Percentiles rank a stretch among this genome's conserved stretches.
Conservation (phyloP, 1,140 invertebrate species). For the Rhizoglyphus robini region DNA sequence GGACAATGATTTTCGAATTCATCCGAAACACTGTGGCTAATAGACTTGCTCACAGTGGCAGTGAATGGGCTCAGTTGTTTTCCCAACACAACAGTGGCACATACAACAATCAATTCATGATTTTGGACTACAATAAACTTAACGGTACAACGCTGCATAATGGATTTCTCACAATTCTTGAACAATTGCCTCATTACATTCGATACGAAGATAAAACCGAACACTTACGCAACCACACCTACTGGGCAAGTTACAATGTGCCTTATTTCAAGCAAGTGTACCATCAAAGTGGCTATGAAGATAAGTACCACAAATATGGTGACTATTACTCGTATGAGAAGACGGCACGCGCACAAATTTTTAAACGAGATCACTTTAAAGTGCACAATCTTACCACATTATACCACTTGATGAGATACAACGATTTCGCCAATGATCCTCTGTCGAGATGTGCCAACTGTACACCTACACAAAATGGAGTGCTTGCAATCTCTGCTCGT, state of each 20-base stretch:
- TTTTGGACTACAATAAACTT: conserved; percentile 48
- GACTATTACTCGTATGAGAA: conserved; percentile 43
- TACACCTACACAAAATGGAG: conserved; percentile 22
- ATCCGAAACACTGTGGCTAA: conserved; percentile 72
- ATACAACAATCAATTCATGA: conserved; percentile 75
- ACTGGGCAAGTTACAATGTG: conserved; percentile 64
- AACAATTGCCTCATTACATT: conserved; percentile 59
- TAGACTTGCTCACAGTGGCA: conserved; percentile 53
- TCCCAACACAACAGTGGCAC: conserved; percentile 57
- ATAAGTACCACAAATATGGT: conserved; percentile 46
- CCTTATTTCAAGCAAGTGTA: conserved; percentile 54
- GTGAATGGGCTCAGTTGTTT: conserved; percentile 52
- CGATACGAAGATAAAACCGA: conserved; percentile 49
- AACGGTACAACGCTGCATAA: too few relatives aligned
- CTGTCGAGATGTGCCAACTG: conserved; percentile 22
- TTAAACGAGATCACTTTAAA: conserved; percentile 31
- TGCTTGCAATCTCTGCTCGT: conserved; percentile 21
- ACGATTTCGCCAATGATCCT: conserved; percentile 27
- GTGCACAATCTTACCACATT: conserved; percentile 30
- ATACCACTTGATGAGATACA: conserved; percentile 34
- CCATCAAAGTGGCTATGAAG: conserved; percentile 41
- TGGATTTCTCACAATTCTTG: conserved; percentile 55
- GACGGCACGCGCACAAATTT: conserved; percentile 34
- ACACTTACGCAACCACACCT: conserved; percentile 47
- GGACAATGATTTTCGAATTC: conserved; percentile 53